These are phyloP conservation scores for Drosophila formosana DNA, from an alignment of 2,888 invertebrate genomes.

Conservation along the genomic window DNA sequence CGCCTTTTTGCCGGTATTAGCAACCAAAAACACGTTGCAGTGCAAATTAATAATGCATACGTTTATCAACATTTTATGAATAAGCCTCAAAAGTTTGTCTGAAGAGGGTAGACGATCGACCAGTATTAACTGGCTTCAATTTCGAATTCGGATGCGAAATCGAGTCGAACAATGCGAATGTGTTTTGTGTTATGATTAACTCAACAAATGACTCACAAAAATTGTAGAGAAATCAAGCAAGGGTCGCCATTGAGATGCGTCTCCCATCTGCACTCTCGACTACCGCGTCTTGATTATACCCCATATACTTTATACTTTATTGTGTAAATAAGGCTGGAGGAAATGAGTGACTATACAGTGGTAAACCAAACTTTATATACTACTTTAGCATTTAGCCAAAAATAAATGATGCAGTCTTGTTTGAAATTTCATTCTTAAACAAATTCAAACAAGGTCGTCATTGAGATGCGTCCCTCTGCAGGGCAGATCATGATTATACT, in stretches of 20 bases:
- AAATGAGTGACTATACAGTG: too few species aligned
- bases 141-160: constrained; percentile 1
- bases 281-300: too few species aligned
- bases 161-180: constrained; percentile 23
- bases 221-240: not conserved
- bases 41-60: constrained; percentile 22
- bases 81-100: not conserved
- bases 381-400: too few species aligned
- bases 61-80: constrained; percentile 6
- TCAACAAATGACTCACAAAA: constrained; percentile 37
- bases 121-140: constrained; percentile 23
- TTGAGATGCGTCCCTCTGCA: too few species aligned
- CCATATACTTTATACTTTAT: too few species aligned
- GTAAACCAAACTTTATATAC: too few species aligned
- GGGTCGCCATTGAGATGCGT: not conserved
- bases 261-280: not conserved
- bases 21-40: constrained; percentile 20
- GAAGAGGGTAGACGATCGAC: constrained; percentile 32
- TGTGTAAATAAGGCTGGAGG: too few species aligned
- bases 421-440: too few species aligned
- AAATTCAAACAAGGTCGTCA: too few species aligned
- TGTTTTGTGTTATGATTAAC: constrained; percentile 11
- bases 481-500: too few species aligned
- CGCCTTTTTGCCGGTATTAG: constrained; percentile 17
- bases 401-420: too few species aligned